These are phyloP conservation scores for Palythoa grandis DNA, from an alignment of 92 coral and sea anemone genomes.

Conservation along the genomic window DNA sequence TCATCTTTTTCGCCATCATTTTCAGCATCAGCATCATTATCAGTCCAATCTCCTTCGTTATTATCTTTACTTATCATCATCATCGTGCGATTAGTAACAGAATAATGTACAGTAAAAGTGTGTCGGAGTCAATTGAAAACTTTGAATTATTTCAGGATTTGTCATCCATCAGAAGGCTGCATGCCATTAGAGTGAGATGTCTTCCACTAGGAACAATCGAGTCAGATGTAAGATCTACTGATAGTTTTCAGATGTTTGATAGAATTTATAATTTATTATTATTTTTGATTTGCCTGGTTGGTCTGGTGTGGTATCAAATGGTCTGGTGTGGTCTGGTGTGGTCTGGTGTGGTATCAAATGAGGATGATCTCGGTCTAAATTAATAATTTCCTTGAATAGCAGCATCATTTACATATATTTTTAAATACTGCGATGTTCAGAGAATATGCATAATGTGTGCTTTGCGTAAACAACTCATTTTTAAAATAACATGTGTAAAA, in stretches of 20 bases:
- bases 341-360: too few relatives aligned
- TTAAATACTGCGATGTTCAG: not conserved
- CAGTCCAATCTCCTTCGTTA: not conserved
- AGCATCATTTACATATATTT: not conserved
- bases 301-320: too few relatives aligned
- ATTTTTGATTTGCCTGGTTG: too few relatives aligned
- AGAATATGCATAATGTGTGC: not conserved
- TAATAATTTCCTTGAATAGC: too few relatives aligned
- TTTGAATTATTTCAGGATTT: slow-evolving; percentile 66
- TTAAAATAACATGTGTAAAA: too few relatives aligned
- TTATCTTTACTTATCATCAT: too few relatives aligned
- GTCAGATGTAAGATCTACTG: slow-evolving; percentile 63
- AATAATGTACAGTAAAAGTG: not conserved
- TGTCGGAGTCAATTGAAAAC: not conserved
- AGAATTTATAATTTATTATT: too few relatives aligned
- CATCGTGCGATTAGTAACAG: too few relatives aligned
- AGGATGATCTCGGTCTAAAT: too few relatives aligned
- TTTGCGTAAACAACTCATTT: not conserved
- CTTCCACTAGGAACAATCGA: slow-evolving; percentile 93
- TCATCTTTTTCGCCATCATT: not conserved
- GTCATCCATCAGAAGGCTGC: slow-evolving; percentile 74
- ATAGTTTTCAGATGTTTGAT: not conserved
- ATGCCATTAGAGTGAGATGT: slow-evolving; percentile 86
- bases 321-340: too few relatives aligned
- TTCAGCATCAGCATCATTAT: not conserved